Evolutionary conservation across 2,113 vertebrate species (phyloP).

Genomic region (Hystrix cristata): DNA sequence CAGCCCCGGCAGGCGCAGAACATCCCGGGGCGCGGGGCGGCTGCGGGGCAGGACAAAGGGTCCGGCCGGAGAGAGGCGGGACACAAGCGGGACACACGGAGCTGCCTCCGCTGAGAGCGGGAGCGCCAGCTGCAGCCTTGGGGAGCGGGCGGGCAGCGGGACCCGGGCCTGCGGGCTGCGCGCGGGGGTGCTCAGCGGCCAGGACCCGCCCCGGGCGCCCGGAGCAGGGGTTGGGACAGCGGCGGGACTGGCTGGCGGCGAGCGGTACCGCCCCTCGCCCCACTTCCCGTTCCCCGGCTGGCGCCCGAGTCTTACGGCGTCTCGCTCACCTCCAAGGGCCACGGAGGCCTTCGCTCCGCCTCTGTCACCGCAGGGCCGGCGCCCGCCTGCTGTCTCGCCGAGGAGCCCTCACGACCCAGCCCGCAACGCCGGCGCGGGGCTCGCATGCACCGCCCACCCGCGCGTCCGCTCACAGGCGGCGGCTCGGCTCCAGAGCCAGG

Average conservation of each 20-base stretch:
- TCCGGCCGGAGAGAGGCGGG: not conserved
- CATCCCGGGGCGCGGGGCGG: not conserved
- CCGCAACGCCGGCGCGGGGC: not conserved
- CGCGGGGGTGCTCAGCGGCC: not conserved
- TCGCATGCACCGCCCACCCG: not conserved
- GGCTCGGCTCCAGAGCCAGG: not conserved
- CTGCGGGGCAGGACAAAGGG: slow-evolving; percentile 58
- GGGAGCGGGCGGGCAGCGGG: not conserved
- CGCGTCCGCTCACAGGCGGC: not conserved
- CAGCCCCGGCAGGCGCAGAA: too few relatives aligned
- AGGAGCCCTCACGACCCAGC: not conserved
- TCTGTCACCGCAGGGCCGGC: slow-evolving; percentile 26
- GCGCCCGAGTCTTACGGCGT: not conserved
- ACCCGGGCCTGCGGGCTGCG: not conserved
- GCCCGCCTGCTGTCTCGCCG: not conserved
- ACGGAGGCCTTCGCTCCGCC: not conserved
- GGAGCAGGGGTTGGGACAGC: not conserved
- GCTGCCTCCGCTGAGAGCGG: not conserved
- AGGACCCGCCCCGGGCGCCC: rapidly evolving
- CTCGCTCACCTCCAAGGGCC: slow-evolving; percentile 69
- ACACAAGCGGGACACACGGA: not conserved
- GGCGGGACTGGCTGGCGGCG: not conserved
- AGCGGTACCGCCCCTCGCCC: not conserved
- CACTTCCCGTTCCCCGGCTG: not conserved
- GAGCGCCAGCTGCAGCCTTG: not conserved